These are phyloP conservation scores for Trogon melanurus DNA, from an alignment of 2,113 vertebrate species.

Conservation along the genomic window DNA sequence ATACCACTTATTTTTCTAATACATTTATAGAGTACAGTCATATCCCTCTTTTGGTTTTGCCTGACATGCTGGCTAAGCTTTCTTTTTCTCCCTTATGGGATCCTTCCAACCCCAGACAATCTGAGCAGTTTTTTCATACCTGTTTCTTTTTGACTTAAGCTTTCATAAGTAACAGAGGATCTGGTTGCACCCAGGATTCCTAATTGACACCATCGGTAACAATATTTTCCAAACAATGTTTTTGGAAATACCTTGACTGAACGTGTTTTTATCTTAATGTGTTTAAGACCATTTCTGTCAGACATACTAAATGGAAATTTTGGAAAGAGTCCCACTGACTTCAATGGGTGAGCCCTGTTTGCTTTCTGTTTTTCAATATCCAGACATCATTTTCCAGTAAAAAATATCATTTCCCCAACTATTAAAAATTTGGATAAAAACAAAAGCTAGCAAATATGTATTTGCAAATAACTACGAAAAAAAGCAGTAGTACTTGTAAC, in stretches of 20 bases:
- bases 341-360: not conserved
- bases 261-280: not conserved
- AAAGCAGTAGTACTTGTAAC: not conserved
- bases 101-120: not conserved
- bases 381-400: not conserved
- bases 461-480: slow-evolving; percentile 5
- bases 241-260: not conserved
- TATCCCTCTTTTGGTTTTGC: not conserved
- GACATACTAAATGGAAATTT: slow-evolving; percentile 5
- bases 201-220: not conserved
- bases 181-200: not conserved
- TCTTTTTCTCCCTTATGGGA: not conserved
- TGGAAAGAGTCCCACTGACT: not conserved
- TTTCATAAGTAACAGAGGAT: not conserved
- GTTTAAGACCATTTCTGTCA: not conserved
- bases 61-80: not conserved
- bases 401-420: not conserved
- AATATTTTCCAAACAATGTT: not conserved
- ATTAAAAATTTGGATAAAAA: not conserved
- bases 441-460: not conserved
- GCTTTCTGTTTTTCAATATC: not conserved
- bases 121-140: not conserved
- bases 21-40: not conserved
- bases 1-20: not conserved
- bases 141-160: not conserved